These are phyloP conservation scores for Emys orbicularis DNA, from an alignment of 2,797 vertebrate genomes.

Conservation along the genomic window DNA sequence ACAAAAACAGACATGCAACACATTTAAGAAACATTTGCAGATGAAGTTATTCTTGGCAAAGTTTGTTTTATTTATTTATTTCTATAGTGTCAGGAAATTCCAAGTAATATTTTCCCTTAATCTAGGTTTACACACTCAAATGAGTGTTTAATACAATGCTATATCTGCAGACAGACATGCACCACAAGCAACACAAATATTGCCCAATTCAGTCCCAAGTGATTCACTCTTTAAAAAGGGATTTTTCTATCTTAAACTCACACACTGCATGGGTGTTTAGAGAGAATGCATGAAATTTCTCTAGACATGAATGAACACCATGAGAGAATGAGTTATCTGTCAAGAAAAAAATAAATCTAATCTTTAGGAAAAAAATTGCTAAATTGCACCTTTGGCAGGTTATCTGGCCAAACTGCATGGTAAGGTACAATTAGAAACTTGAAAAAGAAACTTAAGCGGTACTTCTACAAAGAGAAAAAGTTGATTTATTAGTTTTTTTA, in stretches of 20 bases:
- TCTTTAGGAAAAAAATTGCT: background rate
- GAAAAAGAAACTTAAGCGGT: background rate
- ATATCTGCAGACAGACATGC: conserved; percentile 11
- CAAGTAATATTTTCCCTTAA: conserved; percentile 32
- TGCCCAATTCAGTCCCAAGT: background rate
- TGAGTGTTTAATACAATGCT: conserved; percentile 29
- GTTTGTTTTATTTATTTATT: background rate
- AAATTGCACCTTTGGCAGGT: background rate
- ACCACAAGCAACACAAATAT: conserved; percentile 42
- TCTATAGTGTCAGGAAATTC: conserved; percentile 39
- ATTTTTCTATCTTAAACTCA: background rate
- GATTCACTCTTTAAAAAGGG: conserved; percentile 11
- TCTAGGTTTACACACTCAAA: background rate
- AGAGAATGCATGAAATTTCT: background rate
- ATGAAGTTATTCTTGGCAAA: conserved; percentile 54
- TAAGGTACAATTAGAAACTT: background rate
- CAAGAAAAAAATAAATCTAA: background rate
- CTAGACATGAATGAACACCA: background rate
- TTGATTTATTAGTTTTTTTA: background rate
- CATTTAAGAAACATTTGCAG: conserved; percentile 44
- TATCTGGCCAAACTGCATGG: background rate
- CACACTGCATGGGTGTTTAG: background rate
- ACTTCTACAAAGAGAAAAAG: background rate
- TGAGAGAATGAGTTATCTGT: background rate
- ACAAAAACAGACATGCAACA: conserved; percentile 55